Conservation (phyloP, 2,797 vertebrate species). For the Mastacembelus armatus region DNA sequence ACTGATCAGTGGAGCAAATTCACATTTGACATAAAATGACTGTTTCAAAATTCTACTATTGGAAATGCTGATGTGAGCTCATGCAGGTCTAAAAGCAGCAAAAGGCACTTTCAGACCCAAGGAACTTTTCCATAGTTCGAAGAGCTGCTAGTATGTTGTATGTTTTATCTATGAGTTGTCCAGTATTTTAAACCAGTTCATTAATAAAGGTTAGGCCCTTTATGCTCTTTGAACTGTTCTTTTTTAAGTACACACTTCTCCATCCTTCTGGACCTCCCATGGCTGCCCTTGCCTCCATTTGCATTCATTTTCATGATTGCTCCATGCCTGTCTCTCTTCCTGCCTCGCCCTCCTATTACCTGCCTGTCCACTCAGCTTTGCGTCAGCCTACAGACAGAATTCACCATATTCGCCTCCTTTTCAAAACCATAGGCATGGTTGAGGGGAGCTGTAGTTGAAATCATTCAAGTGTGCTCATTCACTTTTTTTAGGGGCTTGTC, state of each 20-base stretch:
- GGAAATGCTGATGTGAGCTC: too few relatives aligned
- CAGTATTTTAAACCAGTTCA: conserved; percentile 1
- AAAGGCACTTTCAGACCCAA: too few relatives aligned
- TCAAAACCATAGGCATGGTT: conserved; percentile 83
- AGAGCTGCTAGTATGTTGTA: too few relatives aligned
- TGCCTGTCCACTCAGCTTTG: conserved; percentile 81
- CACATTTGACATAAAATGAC: too few relatives aligned
- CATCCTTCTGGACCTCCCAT: conserved; percentile 69
- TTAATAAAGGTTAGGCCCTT: conserved; percentile 18
- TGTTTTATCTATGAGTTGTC: too few relatives aligned
- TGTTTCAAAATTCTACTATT: too few relatives aligned
- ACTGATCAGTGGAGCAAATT: too few relatives aligned
- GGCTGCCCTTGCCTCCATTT: conserved; percentile 83
- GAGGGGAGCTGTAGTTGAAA: conserved; percentile 81
- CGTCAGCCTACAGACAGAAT: conserved; percentile 78
- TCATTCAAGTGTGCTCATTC: conserved; percentile 82
- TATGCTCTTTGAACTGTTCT: conserved; percentile 47
- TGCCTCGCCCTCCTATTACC: conserved; percentile 76
- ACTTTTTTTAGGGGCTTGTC: conserved; percentile 82
- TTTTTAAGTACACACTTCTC: conserved; percentile 49
- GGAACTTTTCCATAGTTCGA: too few relatives aligned
- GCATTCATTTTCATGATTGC: conserved; percentile 88
- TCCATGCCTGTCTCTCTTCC: conserved; percentile 75
- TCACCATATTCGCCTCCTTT: conserved; percentile 80
- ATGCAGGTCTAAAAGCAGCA: too few relatives aligned